Evolutionary conservation across 2,888 invertebrate species (phyloP).

Genomic region (Meandrusa payeni): DNA sequence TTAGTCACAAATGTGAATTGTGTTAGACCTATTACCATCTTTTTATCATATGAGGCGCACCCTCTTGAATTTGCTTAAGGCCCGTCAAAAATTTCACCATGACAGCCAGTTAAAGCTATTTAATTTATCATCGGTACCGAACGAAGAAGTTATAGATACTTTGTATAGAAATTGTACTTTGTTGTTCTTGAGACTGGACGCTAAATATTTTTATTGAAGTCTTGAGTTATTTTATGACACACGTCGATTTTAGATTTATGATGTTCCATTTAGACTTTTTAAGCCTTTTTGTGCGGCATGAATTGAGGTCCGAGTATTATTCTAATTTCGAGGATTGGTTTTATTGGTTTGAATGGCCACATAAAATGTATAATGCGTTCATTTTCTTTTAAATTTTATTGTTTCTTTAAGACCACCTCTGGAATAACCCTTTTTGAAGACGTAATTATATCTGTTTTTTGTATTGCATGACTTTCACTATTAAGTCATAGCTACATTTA

Average conservation of each 20-base stretch:
- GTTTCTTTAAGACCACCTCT: constrained; percentile 6
- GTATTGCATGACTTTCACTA: constrained; percentile 21
- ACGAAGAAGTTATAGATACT: too few species aligned
- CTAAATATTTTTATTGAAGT: constrained; percentile 18
- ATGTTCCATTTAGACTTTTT: neutral
- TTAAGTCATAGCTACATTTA: constrained; percentile 24
- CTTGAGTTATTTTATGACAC: constrained; percentile 12
- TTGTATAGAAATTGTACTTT: constrained; percentile 9
- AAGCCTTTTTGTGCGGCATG: constrained; percentile 7
- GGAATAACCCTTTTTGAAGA: constrained; percentile 16
- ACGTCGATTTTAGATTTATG: constrained; percentile 13
- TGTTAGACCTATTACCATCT: too few species aligned
- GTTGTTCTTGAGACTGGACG: constrained; percentile 6
- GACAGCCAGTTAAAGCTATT: neutral
- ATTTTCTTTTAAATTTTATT: constrained; percentile 16
- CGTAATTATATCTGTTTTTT: constrained; percentile 10
- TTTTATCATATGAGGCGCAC: too few species aligned
- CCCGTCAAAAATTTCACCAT: too few species aligned
- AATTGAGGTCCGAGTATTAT: constrained; percentile 10
- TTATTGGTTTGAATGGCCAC: constrained; percentile 2
- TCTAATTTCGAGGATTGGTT: constrained; percentile 11
- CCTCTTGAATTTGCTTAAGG: too few species aligned
- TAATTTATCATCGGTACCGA: neutral
- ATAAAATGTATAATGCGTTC: constrained; percentile 15
- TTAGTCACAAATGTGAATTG: too few species aligned